A percentile compares a stretch with the other conserved stretches of the same genome.
These are phyloP conservation scores for Oriolus oriolus DNA, from an alignment of 2,113 vertebrate species.

Conservation along the genomic window DNA sequence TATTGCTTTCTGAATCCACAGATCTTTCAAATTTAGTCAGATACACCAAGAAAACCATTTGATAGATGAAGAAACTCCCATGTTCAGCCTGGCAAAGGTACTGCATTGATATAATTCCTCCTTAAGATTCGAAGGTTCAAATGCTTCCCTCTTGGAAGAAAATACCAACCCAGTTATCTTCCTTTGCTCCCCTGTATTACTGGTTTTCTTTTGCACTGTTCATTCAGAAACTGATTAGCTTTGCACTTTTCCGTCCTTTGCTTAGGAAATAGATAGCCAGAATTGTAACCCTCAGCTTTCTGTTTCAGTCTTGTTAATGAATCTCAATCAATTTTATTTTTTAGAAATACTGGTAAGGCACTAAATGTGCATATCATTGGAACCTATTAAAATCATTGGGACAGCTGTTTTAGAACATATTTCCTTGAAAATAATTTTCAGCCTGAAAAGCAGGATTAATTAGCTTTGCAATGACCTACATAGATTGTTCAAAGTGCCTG, in stretches of 20 bases:
- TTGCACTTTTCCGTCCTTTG: background rate
- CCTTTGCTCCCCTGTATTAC: background rate
- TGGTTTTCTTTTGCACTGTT: background rate
- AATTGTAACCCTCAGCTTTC: background rate
- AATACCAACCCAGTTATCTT: background rate
- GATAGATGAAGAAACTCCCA: background rate
- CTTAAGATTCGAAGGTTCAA: background rate
- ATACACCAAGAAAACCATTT: background rate
- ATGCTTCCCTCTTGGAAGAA: background rate
- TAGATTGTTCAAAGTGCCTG: background rate
- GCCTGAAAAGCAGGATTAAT: background rate
- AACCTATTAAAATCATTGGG: background rate
- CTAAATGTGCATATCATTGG: background rate
- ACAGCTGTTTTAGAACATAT: background rate
- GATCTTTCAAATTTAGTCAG: background rate
- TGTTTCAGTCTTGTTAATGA: background rate
- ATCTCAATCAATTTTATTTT: constrained; percentile 18
- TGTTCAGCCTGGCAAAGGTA: background rate
- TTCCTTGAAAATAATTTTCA: constrained; percentile 30
- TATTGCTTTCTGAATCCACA: background rate
- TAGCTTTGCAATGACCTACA: constrained; percentile 21
- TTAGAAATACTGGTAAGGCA: background rate
- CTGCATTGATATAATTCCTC: background rate
- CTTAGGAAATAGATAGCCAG: background rate
- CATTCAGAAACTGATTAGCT: background rate